Evolutionary conservation across 2,888 invertebrate species (phyloP).

Genomic region (Altica lythri): DNA sequence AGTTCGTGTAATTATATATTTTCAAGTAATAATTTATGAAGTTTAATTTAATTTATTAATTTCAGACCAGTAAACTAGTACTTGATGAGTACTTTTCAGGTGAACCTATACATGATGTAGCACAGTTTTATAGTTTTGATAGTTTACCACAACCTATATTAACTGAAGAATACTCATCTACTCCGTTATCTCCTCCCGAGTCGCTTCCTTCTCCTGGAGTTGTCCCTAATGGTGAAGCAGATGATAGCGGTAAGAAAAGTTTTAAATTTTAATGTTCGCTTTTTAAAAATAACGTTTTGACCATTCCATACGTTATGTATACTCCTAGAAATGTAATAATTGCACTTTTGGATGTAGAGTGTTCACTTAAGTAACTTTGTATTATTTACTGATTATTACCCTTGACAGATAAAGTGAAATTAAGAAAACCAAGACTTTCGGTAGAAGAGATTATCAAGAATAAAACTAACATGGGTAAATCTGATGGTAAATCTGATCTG

Average conservation of each 20-base stretch:
- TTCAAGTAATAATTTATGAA: not conserved
- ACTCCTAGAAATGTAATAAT: conserved; percentile 18
- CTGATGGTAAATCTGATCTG: conserved; percentile 22
- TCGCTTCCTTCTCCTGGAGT: conserved; percentile 49
- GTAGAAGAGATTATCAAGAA: conserved; percentile 52
- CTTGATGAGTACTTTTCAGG: conserved; percentile 81
- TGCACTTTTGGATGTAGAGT: not conserved
- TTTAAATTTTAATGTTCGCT: not conserved
- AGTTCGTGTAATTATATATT: conserved; percentile 68
- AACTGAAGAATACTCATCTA: conserved; percentile 42
- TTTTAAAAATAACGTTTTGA: not conserved
- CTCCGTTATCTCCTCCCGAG: conserved; percentile 51
- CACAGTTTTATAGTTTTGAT: conserved; percentile 56
- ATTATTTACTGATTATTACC: conserved; percentile 7
- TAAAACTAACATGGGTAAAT: conserved; percentile 38
- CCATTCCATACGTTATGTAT: conserved; percentile 19
- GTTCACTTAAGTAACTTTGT: not conserved
- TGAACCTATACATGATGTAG: conserved; percentile 54
- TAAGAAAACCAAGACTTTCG: conserved; percentile 52
- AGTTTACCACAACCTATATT: conserved; percentile 53
- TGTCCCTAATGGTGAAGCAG: conserved; percentile 39
- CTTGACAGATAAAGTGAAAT: conserved; percentile 40
- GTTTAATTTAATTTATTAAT: conserved; percentile 33
- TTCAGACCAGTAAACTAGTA: conserved; percentile 83
- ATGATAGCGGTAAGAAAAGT: conserved; percentile 28